Evolutionary conservation across 2,888 invertebrate genomes (phyloP), one percentile per base, ranked within the genome.

Genomic region (Baccha elongata): DNA sequence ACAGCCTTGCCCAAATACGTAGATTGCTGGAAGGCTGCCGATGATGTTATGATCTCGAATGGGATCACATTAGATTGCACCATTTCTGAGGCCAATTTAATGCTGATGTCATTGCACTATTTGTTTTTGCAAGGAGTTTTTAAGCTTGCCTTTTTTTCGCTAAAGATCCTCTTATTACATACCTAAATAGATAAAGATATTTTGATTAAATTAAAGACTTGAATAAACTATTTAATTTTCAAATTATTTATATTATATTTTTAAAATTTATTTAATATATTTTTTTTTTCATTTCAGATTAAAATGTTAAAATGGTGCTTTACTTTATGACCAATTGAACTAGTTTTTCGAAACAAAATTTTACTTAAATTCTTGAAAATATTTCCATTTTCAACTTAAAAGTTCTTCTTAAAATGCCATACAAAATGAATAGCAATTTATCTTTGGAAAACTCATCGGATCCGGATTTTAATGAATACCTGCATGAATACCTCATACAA

Each of bases 401-500:
- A 65, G 60, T 71, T 81, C 65, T 76, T 81, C 76, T 46, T 35
- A 67, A n/a, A 58, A 83, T 83, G 83, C 83, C 83, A 83, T 83
- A 83, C 72, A 88, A 87, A 84, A 87, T 87, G 87, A 88, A 86
- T 84, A 88, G 86, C 74, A 89, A 87, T 78, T 85, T 87, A 55
- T 87, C 88, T 42, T 86, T 89, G 87, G 89, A 89, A 67, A 88
- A 88, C 79, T 87, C 89, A 69, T 88, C 89, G 40, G 89, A 90
- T 85, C 88, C 89, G 76, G 90, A 90, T 86, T 90, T 90, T 71
- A 89, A 89, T 55, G 90, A 90, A 85, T 90, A 90, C 71, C 87
- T 90, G 48, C 88, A 87, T 58, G 90, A 90, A 80, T 90, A 90
- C 86, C 85, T 89, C 53, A 85, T 89, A 84, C 90, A 90, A 69